Evolutionary conservation across 30 jellyfish, hydroid and myxozoan species (phyloP).

Genomic region (Aurelia aurita complex sp. Pacific): DNA sequence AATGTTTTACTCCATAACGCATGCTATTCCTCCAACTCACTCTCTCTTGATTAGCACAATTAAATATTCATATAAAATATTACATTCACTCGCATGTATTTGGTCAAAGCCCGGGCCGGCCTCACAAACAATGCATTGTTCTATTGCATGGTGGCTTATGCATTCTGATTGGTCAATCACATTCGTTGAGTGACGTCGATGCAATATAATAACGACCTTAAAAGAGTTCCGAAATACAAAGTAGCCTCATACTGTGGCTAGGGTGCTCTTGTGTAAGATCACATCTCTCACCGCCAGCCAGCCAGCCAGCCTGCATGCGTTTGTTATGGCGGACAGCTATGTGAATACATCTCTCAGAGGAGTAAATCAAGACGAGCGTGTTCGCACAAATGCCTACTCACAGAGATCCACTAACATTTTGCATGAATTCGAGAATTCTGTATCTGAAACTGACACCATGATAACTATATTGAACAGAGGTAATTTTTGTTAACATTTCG

Average conservation of each 20-base stretch:
- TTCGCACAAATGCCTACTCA: constrained; percentile 52
- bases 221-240: constrained; percentile 66
- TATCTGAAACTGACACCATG: constrained; percentile 78
- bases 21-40: constrained; percentile 58
- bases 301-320: constrained; percentile 19
- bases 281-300: constrained; percentile 5
- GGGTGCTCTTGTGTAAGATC: constrained; percentile 41
- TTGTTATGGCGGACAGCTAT: constrained; percentile 75
- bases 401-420: constrained; percentile 58
- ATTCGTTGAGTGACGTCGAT: constrained; percentile 68
- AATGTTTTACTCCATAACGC: constrained; percentile 60
- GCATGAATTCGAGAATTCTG: constrained; percentile 76
- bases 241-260: constrained; percentile 64
- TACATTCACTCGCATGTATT: constrained; percentile 51
- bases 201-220: constrained; percentile 54
- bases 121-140: constrained; percentile 63
- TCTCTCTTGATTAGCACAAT: constrained; percentile 71
- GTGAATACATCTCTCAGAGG: constrained; percentile 49
- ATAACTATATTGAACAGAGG: constrained; percentile 77
- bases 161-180: constrained; percentile 61
- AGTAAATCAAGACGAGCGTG: constrained; percentile 55
- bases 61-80: constrained; percentile 70
- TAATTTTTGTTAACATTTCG: constrained; percentile 33
- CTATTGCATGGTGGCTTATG: constrained; percentile 40
- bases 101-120: constrained; percentile 39